Evolutionary conservation across 2,797 vertebrate species (phyloP).

Genomic region (Cryptoprocta ferox): DNA sequence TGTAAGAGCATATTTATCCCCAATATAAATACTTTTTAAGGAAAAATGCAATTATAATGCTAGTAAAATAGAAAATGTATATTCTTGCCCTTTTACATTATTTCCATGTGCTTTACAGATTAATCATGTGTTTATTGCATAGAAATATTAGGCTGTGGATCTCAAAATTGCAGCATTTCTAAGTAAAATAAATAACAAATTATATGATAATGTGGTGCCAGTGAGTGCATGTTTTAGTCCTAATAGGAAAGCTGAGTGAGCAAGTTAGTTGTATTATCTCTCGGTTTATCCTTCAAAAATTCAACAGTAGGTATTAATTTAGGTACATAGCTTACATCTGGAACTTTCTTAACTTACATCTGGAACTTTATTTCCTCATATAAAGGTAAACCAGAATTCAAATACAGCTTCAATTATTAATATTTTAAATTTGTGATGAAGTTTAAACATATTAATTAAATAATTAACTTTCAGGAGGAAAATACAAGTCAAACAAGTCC

Average conservation of each 20-base stretch:
- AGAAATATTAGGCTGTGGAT: background rate
- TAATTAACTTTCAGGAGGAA: background rate
- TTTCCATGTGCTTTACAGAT: background rate
- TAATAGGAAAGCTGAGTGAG: background rate
- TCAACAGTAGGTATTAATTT: background rate
- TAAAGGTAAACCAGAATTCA: background rate
- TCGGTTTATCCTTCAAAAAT: background rate
- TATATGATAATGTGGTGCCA: background rate
- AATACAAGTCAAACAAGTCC: background rate
- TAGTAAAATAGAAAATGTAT: background rate
- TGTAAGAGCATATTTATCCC: background rate
- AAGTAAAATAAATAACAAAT: slow-evolving; percentile 18
- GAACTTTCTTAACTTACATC: background rate
- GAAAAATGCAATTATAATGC: background rate
- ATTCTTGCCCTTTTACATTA: slow-evolving; percentile 1
- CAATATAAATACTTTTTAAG: background rate
- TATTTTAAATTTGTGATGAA: background rate
- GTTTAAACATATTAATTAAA: background rate
- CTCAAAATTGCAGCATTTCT: slow-evolving; percentile 4
- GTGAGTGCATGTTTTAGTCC: background rate
- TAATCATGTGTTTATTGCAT: background rate
- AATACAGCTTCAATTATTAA: background rate
- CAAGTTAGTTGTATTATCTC: background rate
- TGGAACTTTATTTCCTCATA: background rate
- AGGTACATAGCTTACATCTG: background rate